A percentile compares a stretch with the other conserved stretches of the same genome.
These are phyloP conservation scores for Darevskia nairensis DNA, from an alignment of 2,797 vertebrate genomes.

Conservation along the genomic window DNA sequence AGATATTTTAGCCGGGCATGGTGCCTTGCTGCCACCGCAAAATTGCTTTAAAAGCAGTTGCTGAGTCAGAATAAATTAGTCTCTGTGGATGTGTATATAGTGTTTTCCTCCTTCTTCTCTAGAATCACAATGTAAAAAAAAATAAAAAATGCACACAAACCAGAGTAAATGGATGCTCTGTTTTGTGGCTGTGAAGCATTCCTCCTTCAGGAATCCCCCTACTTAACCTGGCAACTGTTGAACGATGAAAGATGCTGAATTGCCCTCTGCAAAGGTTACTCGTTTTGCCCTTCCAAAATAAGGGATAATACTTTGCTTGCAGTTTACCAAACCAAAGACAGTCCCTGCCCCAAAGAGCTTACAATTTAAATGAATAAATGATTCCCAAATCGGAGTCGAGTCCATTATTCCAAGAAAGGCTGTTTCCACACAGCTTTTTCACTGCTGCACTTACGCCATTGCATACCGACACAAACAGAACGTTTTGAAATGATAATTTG, in stretches of 20 bases:
- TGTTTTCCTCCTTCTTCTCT: constrained; percentile 39
- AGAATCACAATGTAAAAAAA: constrained; percentile 56
- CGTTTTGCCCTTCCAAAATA: background rate
- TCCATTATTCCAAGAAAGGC: too few relatives aligned
- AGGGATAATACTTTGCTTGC: background rate
- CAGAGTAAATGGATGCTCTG: constrained; percentile 47
- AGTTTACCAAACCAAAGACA: background rate
- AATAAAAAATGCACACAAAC: background rate
- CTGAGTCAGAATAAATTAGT: constrained; percentile 72
- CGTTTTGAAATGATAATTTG: too few relatives aligned
- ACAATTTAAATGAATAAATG: background rate
- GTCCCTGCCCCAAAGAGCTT: background rate
- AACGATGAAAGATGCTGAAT: constrained; percentile 12
- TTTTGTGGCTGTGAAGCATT: constrained; percentile 58
- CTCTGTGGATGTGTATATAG: constrained; percentile 40
- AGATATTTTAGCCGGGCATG: constrained; percentile 70
- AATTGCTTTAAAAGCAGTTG: constrained; percentile 64
- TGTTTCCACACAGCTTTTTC: too few relatives aligned
- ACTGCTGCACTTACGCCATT: too few relatives aligned
- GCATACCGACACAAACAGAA: too few relatives aligned
- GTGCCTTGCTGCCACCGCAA: constrained; percentile 65
- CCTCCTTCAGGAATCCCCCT: constrained; percentile 51
- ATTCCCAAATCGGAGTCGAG: too few relatives aligned
- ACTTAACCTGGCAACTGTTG: constrained; percentile 20
- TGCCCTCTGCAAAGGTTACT: background rate